Base-by-base conservation (phyloP, 2,888 invertebrate genomes). In the Pherbina coryleti region DNA sequence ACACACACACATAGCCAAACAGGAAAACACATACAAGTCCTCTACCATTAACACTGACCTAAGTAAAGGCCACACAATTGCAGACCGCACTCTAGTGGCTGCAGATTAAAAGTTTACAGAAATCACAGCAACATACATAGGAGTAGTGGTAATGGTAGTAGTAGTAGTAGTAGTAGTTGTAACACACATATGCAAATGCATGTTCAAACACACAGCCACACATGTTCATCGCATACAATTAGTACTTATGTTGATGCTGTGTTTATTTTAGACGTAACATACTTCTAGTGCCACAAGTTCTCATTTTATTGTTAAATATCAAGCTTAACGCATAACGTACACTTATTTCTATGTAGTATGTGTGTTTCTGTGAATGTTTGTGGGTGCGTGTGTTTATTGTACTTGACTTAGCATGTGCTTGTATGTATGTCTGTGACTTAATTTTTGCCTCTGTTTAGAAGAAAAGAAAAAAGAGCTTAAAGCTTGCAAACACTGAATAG, bases 21-120 rank as follows among this genome's bases (percentile, higher is more conserved):
- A 14, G 28, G n/a, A 69, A 19, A 53, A 60, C 60, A 60, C 49
- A 51, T 22, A 49, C 19, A 69, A 19, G 49, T 9, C 22, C 49
- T 44, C 19, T 44, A 44, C 44, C 11, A 44, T 44, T 28, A 37
- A 8, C 49, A 49, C 25, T 69, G 69, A 37, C 34, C 44, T 22
- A 31, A 28, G 60, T 49, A 1, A 14, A 25, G 17, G 19, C 34
- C 64, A 66, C 64, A 66, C 34, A 66, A 66, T 17, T 73, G 62
- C 44, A 28, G 19, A 76, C 76, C 76, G 44, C 76, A 76, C 71
- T 62, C 55, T 28, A 62, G 71, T 64, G 62, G 70, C 37, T 57
- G 31, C 76, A 70, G 70, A 70, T 76, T 76, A 76, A 76, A 76
- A 76, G 76, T 76, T 76, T 76, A 64, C 11, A 76, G 71, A 53